Evolutionary conservation across 2,888 invertebrate genomes (phyloP), one percentile per base, ranked within the genome.

Genomic region (Allygus modestus): DNA sequence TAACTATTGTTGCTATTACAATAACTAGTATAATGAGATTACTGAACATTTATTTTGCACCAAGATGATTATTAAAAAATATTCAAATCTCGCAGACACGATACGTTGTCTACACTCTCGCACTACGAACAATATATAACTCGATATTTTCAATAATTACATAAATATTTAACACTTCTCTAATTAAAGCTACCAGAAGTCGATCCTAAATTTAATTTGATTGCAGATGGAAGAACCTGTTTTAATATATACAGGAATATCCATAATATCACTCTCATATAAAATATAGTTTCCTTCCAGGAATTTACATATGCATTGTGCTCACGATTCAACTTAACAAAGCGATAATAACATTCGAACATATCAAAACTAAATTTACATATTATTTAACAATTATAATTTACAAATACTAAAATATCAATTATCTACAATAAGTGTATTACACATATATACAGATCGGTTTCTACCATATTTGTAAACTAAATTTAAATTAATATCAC

Each of bases 401-500:
- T 79, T 79, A 79, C 79, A 79, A 77, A 31, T 58, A 79, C 31
- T 79, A 31, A 79, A 79, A 79, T 58, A 20, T 23, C 12, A 11
- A 51, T 43, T 79, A 79, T 79, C 79, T 79, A 79, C 79, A 79
- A 20, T 79, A 79, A 79, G 33, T 58, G 17, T 79, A 20, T 79
- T 79, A 79, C 79, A 77, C 41, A 33, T 79, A 51, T 58, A 79
- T 79, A 79, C 58, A 79, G 43, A 77, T 51, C 5, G 26, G 7
- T 26, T 77, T 77, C 23, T 77, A 77, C 23, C 2, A 43, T 26
- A 31, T 28, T 79, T 37, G 51, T 79, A 54, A 79, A 51, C 79
- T 46, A 51, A 41, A 65, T 82, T 82, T 82, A 83, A 83, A 83
- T 65, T 83, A 83, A 83, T 83, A 83, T 83, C 83, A 83, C 83